Evolutionary conservation across 2,113 vertebrate species (phyloP).

Genomic region (Larimichthys crocea): DNA sequence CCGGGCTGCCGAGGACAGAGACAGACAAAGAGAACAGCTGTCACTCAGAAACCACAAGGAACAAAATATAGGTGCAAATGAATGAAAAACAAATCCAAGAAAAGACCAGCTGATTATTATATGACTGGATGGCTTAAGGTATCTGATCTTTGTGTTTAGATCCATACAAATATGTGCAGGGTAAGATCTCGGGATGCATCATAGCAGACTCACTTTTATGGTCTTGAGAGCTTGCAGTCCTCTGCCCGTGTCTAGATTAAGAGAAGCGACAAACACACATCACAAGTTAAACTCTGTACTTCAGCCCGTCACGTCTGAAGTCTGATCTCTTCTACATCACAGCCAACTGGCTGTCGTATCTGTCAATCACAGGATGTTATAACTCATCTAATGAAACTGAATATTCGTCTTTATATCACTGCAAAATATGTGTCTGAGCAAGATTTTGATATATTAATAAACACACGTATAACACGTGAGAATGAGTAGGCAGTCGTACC

Average conservation of each 20-base stretch:
- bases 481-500: slow-evolving; percentile 76
- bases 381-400: background rate
- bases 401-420: background rate
- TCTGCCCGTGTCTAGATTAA: slow-evolving; percentile 88
- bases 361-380: too few species aligned
- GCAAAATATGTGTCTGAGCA: background rate
- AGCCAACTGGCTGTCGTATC: too few species aligned
- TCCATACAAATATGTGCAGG: background rate
- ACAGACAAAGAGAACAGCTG: background rate
- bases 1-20: slow-evolving; percentile 81
- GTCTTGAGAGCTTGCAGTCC: slow-evolving; percentile 87
- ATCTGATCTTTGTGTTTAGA: too few species aligned
- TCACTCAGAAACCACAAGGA: background rate
- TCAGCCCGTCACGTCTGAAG: background rate
- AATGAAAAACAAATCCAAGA: background rate
- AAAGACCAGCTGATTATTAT: background rate
- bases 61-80: background rate
- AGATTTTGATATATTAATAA: too few species aligned
- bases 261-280: background rate
- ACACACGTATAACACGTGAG: background rate
- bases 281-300: background rate
- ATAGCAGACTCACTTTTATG: slow-evolving; percentile 81
- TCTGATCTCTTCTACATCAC: background rate
- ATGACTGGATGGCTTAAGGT: background rate
- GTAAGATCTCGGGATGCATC: too few species aligned